phyloP scores from a whole-genome alignment of 1,140 invertebrate species.

The Leptinotarsa lineolata region DNA sequence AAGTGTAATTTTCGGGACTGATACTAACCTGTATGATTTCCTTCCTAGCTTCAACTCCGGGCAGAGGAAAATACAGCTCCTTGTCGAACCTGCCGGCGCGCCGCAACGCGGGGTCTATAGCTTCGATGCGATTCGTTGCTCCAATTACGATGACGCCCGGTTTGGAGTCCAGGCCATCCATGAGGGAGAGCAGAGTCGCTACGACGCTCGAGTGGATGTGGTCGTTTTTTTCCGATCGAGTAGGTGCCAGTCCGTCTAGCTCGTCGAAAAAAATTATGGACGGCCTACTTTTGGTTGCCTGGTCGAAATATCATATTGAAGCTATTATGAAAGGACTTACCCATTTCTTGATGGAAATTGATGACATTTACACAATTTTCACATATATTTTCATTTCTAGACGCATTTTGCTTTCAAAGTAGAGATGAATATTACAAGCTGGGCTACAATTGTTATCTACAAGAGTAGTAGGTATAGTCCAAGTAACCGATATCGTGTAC shows the following conservation, averaged over 20 bases:
- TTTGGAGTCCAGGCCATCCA: constrained; percentile 82
- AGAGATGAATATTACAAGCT: too few species aligned
- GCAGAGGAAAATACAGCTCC: constrained; percentile 76
- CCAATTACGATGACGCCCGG: constrained; percentile 77
- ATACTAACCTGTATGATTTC: constrained; percentile 45
- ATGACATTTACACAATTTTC: too few species aligned
- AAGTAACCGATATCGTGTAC: too few species aligned
- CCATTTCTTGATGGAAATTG: too few species aligned
- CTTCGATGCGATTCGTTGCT: constrained; percentile 81
- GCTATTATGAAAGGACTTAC: too few species aligned
- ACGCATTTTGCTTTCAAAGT: too few species aligned
- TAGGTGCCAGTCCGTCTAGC: constrained; percentile 84
- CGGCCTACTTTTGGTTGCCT: constrained; percentile 80
- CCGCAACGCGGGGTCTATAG: constrained; percentile 79
- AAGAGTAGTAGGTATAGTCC: too few species aligned
- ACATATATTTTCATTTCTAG: too few species aligned
- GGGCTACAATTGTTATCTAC: too few species aligned
- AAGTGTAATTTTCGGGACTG: too few species aligned
- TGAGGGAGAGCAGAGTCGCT: constrained; percentile 83
- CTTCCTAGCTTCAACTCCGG: constrained; percentile 61
- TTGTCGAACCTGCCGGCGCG: constrained; percentile 83
- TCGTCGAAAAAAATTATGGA: constrained; percentile 91
- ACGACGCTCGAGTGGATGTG: constrained; percentile 92
- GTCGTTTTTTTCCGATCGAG: constrained; percentile 83
- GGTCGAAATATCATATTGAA: too few species aligned